These are phyloP conservation scores for Hestina assimilis DNA, from an alignment of 1,140 invertebrate genomes.

Conservation along the genomic window DNA sequence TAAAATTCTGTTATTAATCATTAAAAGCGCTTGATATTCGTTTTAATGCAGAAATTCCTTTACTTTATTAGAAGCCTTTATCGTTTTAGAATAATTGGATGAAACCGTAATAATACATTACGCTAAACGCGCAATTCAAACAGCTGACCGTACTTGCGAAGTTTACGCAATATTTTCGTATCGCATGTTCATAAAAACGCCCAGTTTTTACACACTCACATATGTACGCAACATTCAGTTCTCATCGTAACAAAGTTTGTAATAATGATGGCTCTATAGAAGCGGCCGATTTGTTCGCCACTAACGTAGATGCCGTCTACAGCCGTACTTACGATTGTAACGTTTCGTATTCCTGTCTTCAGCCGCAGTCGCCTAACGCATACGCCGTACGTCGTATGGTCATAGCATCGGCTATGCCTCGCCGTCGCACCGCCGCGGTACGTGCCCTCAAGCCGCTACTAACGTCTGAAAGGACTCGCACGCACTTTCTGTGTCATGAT, in stretches of 20 bases:
- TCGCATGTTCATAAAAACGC: background rate
- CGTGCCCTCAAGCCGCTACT: slow-evolving; percentile 23
- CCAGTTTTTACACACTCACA: background rate
- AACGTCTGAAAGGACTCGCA: slow-evolving; percentile 36
- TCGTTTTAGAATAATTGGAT: no score
- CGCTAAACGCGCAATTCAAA: background rate
- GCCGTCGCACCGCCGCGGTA: slow-evolving; percentile 11
- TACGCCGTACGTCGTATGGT: slow-evolving; percentile 49
- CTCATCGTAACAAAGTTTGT: background rate
- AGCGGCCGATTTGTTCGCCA: slow-evolving; percentile 19
- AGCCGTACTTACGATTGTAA: slow-evolving; percentile 47
- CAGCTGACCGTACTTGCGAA: background rate
- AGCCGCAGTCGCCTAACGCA: slow-evolving; percentile 30
- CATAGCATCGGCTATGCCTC: slow-evolving; percentile 58
- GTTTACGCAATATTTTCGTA: background rate
- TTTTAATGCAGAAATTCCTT: no score
- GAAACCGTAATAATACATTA: no score
- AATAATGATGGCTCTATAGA: background rate
- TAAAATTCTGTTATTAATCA: no score
- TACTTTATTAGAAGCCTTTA: no score
- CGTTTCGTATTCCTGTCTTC: slow-evolving; percentile 28
- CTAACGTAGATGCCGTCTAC: slow-evolving; percentile 25
- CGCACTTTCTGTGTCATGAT: slow-evolving; percentile 32
- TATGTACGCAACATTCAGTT: background rate
- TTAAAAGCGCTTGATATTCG: no score